phyloP scores from a whole-genome alignment of 2,797 vertebrate genomes.

The Xyrichtys novacula region DNA sequence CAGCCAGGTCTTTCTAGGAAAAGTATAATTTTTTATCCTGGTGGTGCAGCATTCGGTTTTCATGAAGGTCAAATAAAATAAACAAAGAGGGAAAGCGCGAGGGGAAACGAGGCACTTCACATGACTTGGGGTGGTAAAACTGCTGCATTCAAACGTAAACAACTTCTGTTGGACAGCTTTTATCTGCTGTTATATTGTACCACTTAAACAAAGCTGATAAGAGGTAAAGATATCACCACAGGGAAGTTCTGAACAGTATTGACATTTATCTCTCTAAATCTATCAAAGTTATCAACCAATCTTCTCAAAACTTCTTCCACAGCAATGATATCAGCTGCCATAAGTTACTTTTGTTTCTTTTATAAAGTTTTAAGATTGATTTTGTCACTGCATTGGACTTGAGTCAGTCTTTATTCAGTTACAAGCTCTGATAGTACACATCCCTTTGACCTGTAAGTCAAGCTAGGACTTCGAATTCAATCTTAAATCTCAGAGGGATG shows the following conservation, averaged over 20 bases:
- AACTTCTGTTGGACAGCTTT: slow-evolving; percentile 46
- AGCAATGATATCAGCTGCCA: neutral
- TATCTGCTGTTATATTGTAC: slow-evolving; percentile 52
- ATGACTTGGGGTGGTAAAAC: slow-evolving; percentile 27
- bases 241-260: neutral
- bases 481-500: neutral
- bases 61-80: slow-evolving; percentile 5
- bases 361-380: too few relatives aligned
- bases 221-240: slow-evolving; percentile 5
- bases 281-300: neutral
- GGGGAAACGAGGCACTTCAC: neutral
- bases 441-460: neutral
- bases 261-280: neutral
- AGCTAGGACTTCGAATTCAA: neutral
- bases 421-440: neutral
- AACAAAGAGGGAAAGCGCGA: slow-evolving; percentile 4
- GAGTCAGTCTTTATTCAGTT: too few relatives aligned
- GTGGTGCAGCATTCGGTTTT: slow-evolving; percentile 6
- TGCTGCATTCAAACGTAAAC: slow-evolving; percentile 33
- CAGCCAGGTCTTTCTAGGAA: slow-evolving; percentile 22
- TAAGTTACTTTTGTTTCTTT: too few relatives aligned
- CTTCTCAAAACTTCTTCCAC: neutral
- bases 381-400: too few relatives aligned
- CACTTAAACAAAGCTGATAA: slow-evolving; percentile 51
- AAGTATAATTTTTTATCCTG: neutral